phyloP scores from a whole-genome alignment of 1,140 invertebrate species.

The Eciton burchellii region DNA sequence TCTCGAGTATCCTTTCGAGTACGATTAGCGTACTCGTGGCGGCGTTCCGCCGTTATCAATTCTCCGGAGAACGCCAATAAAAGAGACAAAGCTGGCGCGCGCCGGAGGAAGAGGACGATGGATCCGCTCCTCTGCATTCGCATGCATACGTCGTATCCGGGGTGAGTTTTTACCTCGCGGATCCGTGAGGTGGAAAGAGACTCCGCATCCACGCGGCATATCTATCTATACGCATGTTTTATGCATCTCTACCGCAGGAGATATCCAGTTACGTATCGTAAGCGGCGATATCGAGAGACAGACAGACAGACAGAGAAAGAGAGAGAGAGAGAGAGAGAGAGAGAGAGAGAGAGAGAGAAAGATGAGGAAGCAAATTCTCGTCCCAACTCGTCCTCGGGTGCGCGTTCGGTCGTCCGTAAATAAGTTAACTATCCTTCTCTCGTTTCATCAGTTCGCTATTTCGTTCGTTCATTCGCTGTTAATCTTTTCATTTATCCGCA shows the following conservation, averaged over 20 bases:
- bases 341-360: not conserved
- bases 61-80: constrained; percentile 76
- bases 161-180: constrained; percentile 69
- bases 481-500: constrained; percentile 12
- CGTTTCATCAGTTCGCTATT: not conserved
- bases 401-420: not conserved
- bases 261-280: constrained; percentile 64
- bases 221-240: constrained; percentile 72
- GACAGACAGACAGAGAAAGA: not conserved
- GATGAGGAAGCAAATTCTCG: constrained; percentile 18
- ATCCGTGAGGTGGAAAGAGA: constrained; percentile 29
- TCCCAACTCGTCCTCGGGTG: not conserved
- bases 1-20: constrained; percentile 77
- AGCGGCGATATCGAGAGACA: constrained; percentile 39
- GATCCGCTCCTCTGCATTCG: constrained; percentile 63
- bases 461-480: not conserved
- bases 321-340: not conserved
- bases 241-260: constrained; percentile 64
- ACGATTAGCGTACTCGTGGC: constrained; percentile 75
- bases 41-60: constrained; percentile 75
- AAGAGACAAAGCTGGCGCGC: constrained; percentile 69
- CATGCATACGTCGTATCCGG: constrained; percentile 75
- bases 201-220: constrained; percentile 40
- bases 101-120: constrained; percentile 40
- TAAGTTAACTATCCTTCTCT: constrained; percentile 23